Evolutionary conservation across 1,140 invertebrate genomes (phyloP).

Genomic region (Hermetia illucens): DNA sequence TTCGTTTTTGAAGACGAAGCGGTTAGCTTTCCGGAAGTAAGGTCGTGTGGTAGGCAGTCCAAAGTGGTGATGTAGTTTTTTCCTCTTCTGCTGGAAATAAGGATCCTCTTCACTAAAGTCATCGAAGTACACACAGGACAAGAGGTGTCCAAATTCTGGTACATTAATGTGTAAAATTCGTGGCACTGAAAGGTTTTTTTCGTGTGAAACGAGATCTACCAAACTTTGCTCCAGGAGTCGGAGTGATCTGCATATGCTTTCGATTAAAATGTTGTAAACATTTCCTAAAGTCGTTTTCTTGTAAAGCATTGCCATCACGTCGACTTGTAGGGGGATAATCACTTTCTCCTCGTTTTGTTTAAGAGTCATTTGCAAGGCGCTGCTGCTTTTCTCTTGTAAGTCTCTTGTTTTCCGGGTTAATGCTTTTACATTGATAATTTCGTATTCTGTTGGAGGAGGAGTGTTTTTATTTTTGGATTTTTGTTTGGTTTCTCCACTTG

Average conservation of each 20-base stretch:
- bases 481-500: constrained; percentile 9
- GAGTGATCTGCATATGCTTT: constrained; percentile 53
- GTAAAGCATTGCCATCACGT: constrained; percentile 54
- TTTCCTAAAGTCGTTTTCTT: constrained; percentile 43
- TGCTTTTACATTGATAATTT: constrained; percentile 20
- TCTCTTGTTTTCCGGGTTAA: constrained; percentile 19
- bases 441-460: constrained; percentile 11
- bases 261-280: constrained; percentile 55
- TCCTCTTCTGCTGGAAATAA: constrained; percentile 42
- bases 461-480: constrained; percentile 13
- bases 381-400: neutral
- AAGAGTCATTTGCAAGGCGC: constrained; percentile 17
- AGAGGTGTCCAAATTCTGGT: constrained; percentile 51
- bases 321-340: constrained; percentile 46
- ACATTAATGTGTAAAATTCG: constrained; percentile 50
- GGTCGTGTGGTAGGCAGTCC: constrained; percentile 50
- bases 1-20: constrained; percentile 40
- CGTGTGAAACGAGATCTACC: constrained; percentile 29
- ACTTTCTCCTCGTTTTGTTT: constrained; percentile 22
- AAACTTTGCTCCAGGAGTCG: constrained; percentile 45
- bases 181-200: constrained; percentile 24
- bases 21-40: constrained; percentile 54
- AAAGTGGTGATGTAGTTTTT: constrained; percentile 49
- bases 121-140: constrained; percentile 55
- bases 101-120: constrained; percentile 39